A percentile compares a stretch with the other conserved stretches of the same genome.
These are phyloP conservation scores for Gorsachius goisagi DNA, from an alignment of 2,113 vertebrate species.

Conservation along the genomic window DNA sequence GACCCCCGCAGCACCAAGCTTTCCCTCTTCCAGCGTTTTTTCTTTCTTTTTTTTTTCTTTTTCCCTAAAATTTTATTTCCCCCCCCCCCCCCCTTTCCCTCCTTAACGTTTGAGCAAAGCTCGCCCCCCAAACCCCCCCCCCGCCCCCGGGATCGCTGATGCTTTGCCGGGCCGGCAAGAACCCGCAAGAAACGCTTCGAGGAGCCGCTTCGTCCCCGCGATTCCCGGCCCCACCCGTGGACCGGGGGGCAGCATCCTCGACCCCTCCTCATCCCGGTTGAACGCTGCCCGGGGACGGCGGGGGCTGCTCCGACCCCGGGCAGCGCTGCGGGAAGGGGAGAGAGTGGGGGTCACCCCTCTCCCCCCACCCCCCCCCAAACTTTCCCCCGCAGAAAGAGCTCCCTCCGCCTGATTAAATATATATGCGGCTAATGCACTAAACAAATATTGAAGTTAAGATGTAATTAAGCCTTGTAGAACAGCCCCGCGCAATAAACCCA, in stretches of 20 bases:
- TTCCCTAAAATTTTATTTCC: too few species aligned
- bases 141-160: too few species aligned
- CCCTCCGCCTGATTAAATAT: conserved; percentile 18
- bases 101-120: too few species aligned
- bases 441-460: conserved; percentile 9
- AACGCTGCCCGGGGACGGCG: neutral
- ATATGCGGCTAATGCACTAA: neutral
- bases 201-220: neutral
- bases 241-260: too few species aligned
- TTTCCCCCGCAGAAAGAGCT: neutral
- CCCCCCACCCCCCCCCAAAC: neutral
- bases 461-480: neutral
- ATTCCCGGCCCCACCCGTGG: too few species aligned
- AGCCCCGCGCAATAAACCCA: neutral
- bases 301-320: neutral
- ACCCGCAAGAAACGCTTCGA: too few species aligned
- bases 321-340: too few species aligned
- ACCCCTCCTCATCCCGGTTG: neutral
- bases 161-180: too few species aligned
- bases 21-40: neutral
- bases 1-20: neutral
- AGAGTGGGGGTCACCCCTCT: too few species aligned
- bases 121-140: too few species aligned
- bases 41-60: too few species aligned
- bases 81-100: too few species aligned